These are phyloP conservation scores for Mizuhopecten yessoensis DNA, from an alignment of 1,140 invertebrate genomes.

Conservation along the genomic window DNA sequence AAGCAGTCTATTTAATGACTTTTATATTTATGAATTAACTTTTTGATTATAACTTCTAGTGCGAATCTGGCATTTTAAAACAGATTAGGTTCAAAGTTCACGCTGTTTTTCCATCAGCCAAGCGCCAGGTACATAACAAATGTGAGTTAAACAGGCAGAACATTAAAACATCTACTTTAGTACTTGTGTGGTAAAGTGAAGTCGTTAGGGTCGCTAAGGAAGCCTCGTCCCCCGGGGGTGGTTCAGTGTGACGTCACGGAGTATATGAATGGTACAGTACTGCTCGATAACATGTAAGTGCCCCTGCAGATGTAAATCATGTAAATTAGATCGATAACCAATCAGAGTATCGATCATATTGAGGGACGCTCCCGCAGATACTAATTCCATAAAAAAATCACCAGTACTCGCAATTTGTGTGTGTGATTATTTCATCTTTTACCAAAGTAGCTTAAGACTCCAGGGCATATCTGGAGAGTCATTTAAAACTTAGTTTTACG, in stretches of 20 bases:
- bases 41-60: not conserved
- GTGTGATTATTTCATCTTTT: too few relatives aligned
- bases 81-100: not conserved
- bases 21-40: not conserved
- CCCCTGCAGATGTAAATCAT: not conserved
- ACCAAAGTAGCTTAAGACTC: too few relatives aligned
- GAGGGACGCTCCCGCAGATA: not conserved
- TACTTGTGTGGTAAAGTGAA: not conserved
- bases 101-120: too few relatives aligned
- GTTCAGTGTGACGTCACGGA: not conserved
- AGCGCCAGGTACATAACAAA: not conserved
- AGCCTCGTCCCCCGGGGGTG: not conserved
- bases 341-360: not conserved
- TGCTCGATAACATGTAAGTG: not conserved
- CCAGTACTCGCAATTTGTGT: not conserved
- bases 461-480: not conserved
- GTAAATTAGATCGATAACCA: constrained; percentile 16
- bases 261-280: not conserved
- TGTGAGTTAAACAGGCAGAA: not conserved
- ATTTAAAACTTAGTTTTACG: not conserved
- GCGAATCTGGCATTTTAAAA: not conserved
- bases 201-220: not conserved
- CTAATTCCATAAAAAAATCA: not conserved
- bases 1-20: not conserved
- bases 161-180: not conserved